Conservation (phyloP, 2,113 vertebrate genomes). For the Lophotis ruficrista region DNA sequence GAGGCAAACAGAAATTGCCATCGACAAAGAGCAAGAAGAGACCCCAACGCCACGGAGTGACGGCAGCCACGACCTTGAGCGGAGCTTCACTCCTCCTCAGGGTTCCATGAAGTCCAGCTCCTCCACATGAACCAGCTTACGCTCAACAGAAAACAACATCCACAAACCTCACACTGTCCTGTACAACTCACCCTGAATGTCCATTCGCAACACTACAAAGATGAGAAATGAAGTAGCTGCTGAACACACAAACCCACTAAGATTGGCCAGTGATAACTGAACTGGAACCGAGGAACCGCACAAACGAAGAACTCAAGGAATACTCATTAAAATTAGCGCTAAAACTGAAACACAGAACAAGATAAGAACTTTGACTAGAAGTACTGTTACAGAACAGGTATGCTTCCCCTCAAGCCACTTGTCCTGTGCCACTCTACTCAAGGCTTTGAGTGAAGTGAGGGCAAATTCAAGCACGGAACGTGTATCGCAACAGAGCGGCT, state of each 20-base stretch:
- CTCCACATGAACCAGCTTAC: not conserved
- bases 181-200: not conserved
- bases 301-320: not conserved
- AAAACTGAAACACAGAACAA: not conserved
- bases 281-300: not conserved
- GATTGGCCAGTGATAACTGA: not conserved
- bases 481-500: not conserved
- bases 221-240: not conserved
- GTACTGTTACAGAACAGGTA: not conserved
- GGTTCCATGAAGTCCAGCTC: rapidly evolving
- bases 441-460: not conserved
- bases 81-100: rapidly evolving
- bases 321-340: not conserved
- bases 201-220: not conserved
- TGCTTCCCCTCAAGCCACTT: not conserved
- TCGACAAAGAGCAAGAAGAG: not conserved
- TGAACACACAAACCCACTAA: not conserved
- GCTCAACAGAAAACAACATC: not conserved
- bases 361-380: not conserved
- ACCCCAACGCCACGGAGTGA: not conserved
- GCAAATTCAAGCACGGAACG: not conserved
- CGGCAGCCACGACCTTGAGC: not conserved
- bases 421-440: not conserved
- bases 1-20: not conserved
- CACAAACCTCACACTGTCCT: not conserved